Conservation (phyloP, 1,140 invertebrate genomes). For the Zaprionus taronus region DNA sequence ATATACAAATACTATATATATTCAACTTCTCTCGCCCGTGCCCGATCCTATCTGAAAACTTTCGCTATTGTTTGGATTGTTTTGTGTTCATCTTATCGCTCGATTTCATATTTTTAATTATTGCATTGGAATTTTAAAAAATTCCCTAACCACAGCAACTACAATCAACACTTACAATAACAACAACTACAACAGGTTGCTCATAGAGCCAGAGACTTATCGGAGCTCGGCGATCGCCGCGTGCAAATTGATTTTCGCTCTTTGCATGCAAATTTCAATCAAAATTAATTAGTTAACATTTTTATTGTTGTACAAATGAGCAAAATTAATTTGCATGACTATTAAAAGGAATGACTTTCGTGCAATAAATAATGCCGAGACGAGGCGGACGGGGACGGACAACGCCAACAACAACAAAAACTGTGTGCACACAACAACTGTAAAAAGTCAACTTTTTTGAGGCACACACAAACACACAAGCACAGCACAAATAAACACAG, state of each 20-base stretch:
- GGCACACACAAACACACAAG: constrained; percentile 42
- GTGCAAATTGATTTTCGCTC: constrained; percentile 81
- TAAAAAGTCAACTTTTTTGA: constrained; percentile 58
- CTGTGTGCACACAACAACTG: constrained; percentile 45
- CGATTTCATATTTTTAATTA: constrained; percentile 28
- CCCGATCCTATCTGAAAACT: constrained; percentile 33
- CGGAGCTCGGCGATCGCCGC: constrained; percentile 57
- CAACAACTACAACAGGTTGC: constrained; percentile 14
- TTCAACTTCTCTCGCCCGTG: background rate
- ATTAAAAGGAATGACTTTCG: constrained; percentile 81
- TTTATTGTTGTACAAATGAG: constrained; percentile 84
- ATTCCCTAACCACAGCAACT: constrained; percentile 26
- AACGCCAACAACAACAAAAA: constrained; percentile 28
- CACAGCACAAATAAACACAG: background rate
- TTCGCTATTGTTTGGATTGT: constrained; percentile 49
- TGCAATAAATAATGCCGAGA: constrained; percentile 73
- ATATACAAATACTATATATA: background rate
- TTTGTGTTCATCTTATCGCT: constrained; percentile 30
- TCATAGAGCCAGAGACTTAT: constrained; percentile 51
- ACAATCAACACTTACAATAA: background rate
- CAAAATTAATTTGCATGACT: constrained; percentile 83
- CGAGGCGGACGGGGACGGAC: constrained; percentile 15
- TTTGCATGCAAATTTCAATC: constrained; percentile 84
- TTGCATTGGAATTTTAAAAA: constrained; percentile 30
- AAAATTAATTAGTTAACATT: constrained; percentile 84